Conservation (phyloP, 1,140 invertebrate species). For the Pogonomyrmex californicus region DNA sequence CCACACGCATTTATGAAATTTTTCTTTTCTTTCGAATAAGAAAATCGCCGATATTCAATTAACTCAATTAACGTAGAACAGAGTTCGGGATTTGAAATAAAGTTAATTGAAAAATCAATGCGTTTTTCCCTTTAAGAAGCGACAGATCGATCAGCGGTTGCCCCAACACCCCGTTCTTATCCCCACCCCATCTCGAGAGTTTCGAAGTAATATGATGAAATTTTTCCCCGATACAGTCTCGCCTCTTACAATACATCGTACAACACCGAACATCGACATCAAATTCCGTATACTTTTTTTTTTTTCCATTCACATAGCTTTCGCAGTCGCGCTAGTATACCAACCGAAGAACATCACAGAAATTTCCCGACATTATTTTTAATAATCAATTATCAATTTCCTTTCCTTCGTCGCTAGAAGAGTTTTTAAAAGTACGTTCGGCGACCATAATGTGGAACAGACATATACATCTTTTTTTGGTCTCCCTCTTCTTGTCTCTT, state of each 20-base stretch:
- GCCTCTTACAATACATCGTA: constrained; percentile 77
- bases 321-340: constrained; percentile 81
- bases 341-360: constrained; percentile 87
- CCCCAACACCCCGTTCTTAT: background rate
- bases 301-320: constrained; percentile 69
- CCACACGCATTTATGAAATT: constrained; percentile 74
- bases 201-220: constrained; percentile 41
- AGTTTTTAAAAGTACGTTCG: constrained; percentile 59
- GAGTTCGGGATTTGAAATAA: background rate
- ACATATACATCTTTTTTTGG: constrained; percentile 52
- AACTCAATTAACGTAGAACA: constrained; percentile 33
- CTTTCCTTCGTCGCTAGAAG: constrained; percentile 40
- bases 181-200: constrained; percentile 49
- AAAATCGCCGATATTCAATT: background rate
- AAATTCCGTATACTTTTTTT: constrained; percentile 82
- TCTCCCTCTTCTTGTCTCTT: constrained; percentile 62
- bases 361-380: constrained; percentile 81
- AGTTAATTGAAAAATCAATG: background rate
- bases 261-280: constrained; percentile 83
- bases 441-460: constrained; percentile 78
- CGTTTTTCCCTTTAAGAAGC: background rate
- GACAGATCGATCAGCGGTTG: constrained; percentile 60
- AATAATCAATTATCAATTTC: constrained; percentile 72
- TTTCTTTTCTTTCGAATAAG: background rate
- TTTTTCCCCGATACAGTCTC: constrained; percentile 69